Conservation (phyloP, 1,140 invertebrate genomes). For the Lethrus apterus region DNA sequence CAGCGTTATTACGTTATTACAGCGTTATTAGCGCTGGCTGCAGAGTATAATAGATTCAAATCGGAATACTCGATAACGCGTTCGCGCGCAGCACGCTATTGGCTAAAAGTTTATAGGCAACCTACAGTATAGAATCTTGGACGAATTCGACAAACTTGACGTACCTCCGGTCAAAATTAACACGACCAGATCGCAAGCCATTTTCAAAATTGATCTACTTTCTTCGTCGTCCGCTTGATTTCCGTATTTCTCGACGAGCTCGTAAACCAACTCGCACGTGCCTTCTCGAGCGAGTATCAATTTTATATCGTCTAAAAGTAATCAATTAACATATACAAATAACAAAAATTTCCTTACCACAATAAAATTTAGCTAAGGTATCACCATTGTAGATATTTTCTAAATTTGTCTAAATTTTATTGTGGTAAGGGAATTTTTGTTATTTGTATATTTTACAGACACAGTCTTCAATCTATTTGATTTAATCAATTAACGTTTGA, state of each 20-base stretch:
- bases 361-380: no score
- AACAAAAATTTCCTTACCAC: background rate
- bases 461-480: slow-evolving; percentile 9
- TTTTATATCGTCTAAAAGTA: slow-evolving; percentile 64
- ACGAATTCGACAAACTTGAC: no score
- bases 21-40: no score
- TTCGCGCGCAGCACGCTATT: no score
- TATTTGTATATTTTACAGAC: no score
- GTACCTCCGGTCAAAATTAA: slow-evolving; percentile 79
- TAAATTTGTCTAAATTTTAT: background rate
- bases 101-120: no score
- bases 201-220: slow-evolving; percentile 65
- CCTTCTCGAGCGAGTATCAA: slow-evolving; percentile 63
- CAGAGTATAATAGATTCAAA: no score
- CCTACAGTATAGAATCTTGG: no score
- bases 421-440: no score
- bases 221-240: slow-evolving; percentile 54
- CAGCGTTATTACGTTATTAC: no score
- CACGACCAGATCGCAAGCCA: slow-evolving; percentile 78
- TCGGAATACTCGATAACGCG: no score
- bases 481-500: slow-evolving; percentile 8
- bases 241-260: slow-evolving; percentile 65
- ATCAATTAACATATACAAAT: slow-evolving; percentile 5
- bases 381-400: background rate
- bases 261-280: slow-evolving; percentile 66